Evolutionary conservation across 2,888 invertebrate species (phyloP), one percentile per base, ranked within the genome.

Genomic region (Bellardia bayeri): DNA sequence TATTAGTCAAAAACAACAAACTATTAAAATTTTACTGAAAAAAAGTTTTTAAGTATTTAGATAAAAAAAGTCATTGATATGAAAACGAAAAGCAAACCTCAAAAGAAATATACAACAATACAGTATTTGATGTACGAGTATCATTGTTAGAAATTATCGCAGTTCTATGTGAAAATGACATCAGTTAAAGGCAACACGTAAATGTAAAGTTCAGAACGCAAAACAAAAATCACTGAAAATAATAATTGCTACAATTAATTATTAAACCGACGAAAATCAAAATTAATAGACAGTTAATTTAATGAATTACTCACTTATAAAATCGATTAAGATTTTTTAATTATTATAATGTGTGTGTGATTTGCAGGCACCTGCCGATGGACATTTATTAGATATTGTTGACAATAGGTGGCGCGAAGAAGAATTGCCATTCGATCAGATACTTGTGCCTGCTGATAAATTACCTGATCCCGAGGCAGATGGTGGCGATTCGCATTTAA

Each of bases 401-500:
- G 98, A 98, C 93, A 96, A 97, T 91, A 96, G 96, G 91, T 99
- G 99, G 98, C 95, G 97, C 80, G 95, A 96, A 85, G 98, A 98
- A 91, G 95, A 95, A 90, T 94, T 98, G 66, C 97, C 97, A 4
- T 95, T 96, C 90, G 98, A 98, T 93, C 98, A 98, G 91, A 97
- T 97, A 90, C 92, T 94, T 78, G 98, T 99, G 7, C 98, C 98
- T 2, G 93, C 96, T 72, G 96, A 97, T 91, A 98, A 98, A 94
- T 94, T 99, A 72, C 98, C 98, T 1, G 98, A 99, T 94, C 97
- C 97, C 0, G 98, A 98, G 93, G 97, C 98, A 2, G 98, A 99
- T 93, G 97, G 97, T 90, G 98, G 97, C 33, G 98, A 98, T 94
- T 97, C 97, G 4, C 97, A 97, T 91, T 96, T 98, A 92, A 98